Base-by-base conservation (phyloP, 2,888 invertebrate genomes). In the Nymphalis urticae region DNA sequence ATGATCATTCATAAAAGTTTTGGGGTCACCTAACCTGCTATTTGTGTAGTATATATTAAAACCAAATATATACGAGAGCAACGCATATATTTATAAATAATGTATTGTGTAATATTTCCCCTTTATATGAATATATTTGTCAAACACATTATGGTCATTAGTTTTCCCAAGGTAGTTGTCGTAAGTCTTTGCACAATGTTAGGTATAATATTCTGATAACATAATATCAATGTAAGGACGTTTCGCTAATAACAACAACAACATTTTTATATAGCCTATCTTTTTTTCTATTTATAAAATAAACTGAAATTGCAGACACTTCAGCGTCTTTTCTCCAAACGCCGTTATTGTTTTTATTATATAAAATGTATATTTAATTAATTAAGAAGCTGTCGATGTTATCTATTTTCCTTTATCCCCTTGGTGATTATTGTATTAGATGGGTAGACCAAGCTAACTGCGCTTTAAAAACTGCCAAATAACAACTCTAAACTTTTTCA, bases 131-230 rank as follows among this genome's bases (percentile, higher is more conserved):
- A 88, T 86, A 85, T 90, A 85, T 91, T 90, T 91, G 87, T 84
- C 77, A 79, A 85, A 87, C 80, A 78, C 83, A 85, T 90, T 89
- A 87, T 87, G 80, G 74, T 83, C 79, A 82, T 85, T 86, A 85
- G 84, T 81, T 85, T 83, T 85, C 85, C 87, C 90, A 91, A 91
- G 90, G 89, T 74, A 77, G 76, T 88, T 88, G 88, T 90, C 85
- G 87, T 85, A 86, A 89, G 78, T 82, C 84, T 86, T 83, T 69
- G 60, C 73, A 70, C 67, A 71, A 70, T 64, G 63, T 68, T 48
- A 48, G 48, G 51, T 13, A 32, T 62, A 47, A 64, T 64, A 61
- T 71, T 70, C 62, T 62, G 24, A 62, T 67, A 72, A 64, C 50
- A 69, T 47, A 62, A 32, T 6, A 32, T 27, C 27, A 27, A 36